A percentile compares a stretch with the other conserved stretches of the same genome.
Evolutionary conservation across 2,888 invertebrate genomes (phyloP).

Genomic region (Acrocyrtus sp.): DNA sequence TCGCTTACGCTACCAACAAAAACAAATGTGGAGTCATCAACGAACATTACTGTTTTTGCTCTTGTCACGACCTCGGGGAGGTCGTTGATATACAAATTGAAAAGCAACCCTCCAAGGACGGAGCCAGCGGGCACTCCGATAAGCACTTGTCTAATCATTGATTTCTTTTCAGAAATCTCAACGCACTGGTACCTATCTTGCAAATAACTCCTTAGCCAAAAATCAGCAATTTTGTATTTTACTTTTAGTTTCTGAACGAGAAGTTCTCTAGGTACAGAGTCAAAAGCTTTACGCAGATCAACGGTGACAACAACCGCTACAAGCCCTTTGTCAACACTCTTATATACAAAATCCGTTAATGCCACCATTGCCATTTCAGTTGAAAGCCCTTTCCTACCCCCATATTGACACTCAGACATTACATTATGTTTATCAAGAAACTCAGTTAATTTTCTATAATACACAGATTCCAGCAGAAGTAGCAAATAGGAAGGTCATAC

Average conservation of each 20-base stretch:
- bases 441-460: neutral
- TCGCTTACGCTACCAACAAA: neutral
- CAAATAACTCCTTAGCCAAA: conserved; percentile 29
- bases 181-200: conserved; percentile 23
- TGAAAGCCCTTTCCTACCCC: conserved; percentile 19
- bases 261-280: conserved; percentile 16
- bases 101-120: conserved; percentile 15
- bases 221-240: conserved; percentile 14
- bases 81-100: conserved; percentile 25
- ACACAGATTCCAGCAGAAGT: conserved; percentile 21
- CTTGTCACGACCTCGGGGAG: neutral
- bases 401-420: conserved; percentile 20
- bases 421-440: neutral
- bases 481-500: conserved; percentile 17
- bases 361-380: conserved; percentile 32
- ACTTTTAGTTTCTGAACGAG: conserved; percentile 10
- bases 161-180: neutral
- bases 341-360: conserved; percentile 10
- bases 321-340: conserved; percentile 15
- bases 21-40: conserved; percentile 29
- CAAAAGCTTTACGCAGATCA: conserved; percentile 30
- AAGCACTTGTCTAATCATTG: neutral
- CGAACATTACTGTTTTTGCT: conserved; percentile 9
- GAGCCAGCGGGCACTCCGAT: conserved; percentile 35
- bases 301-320: conserved; percentile 4